phyloP scores from a whole-genome alignment of 1,140 invertebrate genomes.

The Drosophila miranda region DNA sequence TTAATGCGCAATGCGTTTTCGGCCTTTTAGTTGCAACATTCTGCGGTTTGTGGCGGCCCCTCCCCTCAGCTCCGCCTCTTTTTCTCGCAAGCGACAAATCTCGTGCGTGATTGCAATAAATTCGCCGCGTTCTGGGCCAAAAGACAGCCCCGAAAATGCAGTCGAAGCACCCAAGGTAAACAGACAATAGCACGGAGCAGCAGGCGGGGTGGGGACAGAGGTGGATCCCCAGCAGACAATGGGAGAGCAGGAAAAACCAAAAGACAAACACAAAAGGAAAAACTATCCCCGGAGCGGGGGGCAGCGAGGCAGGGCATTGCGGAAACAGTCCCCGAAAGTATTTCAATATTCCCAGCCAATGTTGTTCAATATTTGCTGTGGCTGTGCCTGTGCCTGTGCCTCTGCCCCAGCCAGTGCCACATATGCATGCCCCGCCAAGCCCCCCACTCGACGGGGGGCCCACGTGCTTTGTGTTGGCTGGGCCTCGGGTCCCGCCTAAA shows the following conservation, averaged over 20 bases:
- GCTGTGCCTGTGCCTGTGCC: conserved; percentile 11
- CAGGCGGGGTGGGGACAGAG: conserved; percentile 3
- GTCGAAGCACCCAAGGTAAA: conserved; percentile 51
- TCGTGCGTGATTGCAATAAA: conserved; percentile 77
- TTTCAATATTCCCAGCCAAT: conserved; percentile 72
- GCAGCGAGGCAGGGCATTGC: conserved; percentile 5
- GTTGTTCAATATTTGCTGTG: conserved; percentile 67
- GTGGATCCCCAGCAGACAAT: conserved; percentile 25
- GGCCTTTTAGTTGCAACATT: conserved; percentile 48
- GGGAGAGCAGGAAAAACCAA: conserved; percentile 37
- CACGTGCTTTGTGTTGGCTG: neutral
- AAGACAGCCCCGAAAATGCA: conserved; percentile 47
- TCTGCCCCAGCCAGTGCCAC: neutral
- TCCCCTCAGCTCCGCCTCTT: conserved; percentile 18
- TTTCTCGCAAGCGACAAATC: conserved; percentile 58
- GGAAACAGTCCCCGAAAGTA: conserved; percentile 43
- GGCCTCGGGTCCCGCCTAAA: conserved; percentile 21
- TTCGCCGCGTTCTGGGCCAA: conserved; percentile 32
- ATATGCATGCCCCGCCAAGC: neutral
- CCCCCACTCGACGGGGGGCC: neutral
- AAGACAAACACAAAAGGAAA: conserved; percentile 54
- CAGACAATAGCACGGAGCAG: conserved; percentile 31
- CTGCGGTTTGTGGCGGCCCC: conserved; percentile 42
- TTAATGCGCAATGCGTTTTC: conserved; percentile 60
- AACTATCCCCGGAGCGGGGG: conserved; percentile 1